These are phyloP conservation scores for Trichopoda pennipes DNA, from an alignment of 2,888 invertebrate species.

Conservation along the genomic window DNA sequence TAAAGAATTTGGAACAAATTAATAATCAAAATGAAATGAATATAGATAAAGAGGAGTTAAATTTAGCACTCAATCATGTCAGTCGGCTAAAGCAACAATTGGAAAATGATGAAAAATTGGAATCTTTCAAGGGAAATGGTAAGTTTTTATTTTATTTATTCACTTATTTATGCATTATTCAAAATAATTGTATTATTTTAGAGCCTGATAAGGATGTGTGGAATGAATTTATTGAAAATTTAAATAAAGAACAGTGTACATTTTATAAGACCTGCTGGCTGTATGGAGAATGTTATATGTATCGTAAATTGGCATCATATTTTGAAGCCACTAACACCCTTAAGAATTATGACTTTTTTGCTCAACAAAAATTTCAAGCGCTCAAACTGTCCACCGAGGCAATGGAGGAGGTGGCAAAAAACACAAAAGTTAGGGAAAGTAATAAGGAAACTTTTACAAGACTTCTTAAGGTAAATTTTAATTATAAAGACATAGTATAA, in stretches of 20 bases:
- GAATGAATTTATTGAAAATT: conserved; percentile 82
- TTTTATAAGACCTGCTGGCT: conserved; percentile 93
- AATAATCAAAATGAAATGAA: not conserved
- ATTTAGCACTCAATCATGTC: conserved; percentile 87
- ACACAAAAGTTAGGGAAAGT: conserved; percentile 66
- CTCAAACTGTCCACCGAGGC: conserved; percentile 80
- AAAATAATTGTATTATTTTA: conserved; percentile 49
- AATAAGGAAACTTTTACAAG: conserved; percentile 69
- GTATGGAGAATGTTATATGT: conserved; percentile 95
- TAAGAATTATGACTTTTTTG: conserved; percentile 88
- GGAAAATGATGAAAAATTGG: conserved; percentile 92
- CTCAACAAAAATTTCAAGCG: conserved; percentile 86
- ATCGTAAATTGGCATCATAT: conserved; percentile 86
- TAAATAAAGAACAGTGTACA: conserved; percentile 77
- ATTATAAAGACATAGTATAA: not conserved
- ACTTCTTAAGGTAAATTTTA: conserved; percentile 74
- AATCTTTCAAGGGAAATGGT: conserved; percentile 80
- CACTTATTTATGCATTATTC: not conserved
- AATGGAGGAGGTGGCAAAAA: conserved; percentile 73
- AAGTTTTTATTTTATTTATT: not conserved
- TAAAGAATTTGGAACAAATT: conserved; percentile 84
- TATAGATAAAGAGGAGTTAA: conserved; percentile 84
- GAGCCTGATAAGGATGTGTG: conserved; percentile 74
- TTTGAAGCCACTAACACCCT: conserved; percentile 84
- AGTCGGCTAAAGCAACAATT: conserved; percentile 93